Evolutionary conservation across 37 sponge, comb jelly and placozoan genomes (phyloP).

Genomic region (Lycopodina hypogea): DNA sequence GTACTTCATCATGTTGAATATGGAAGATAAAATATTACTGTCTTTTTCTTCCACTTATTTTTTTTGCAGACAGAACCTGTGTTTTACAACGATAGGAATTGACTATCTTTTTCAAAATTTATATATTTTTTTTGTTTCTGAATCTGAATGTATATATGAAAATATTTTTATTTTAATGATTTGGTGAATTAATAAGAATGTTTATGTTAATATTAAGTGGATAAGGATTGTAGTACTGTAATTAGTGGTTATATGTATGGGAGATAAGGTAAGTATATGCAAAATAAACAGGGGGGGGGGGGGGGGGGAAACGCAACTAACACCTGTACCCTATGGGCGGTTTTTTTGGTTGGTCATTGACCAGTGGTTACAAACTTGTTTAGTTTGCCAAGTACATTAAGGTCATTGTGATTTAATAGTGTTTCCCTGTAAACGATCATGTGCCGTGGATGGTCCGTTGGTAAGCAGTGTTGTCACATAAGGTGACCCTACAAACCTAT

Average conservation of each 20-base stretch:
- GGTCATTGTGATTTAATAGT: no score
- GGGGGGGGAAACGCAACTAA: no score
- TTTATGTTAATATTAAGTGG: neutral
- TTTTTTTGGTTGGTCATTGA: no score
- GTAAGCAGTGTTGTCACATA: no score
- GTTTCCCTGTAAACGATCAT: no score
- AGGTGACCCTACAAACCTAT: no score
- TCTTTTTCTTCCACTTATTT: neutral
- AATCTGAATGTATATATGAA: neutral
- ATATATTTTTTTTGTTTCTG: neutral
- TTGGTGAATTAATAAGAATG: neutral
- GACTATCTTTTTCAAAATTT: neutral
- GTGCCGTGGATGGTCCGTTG: no score
- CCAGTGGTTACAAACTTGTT: no score
- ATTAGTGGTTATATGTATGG: neutral
- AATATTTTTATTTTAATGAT: neutral
- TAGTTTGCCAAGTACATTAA: no score
- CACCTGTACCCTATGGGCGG: no score
- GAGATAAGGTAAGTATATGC: no score
- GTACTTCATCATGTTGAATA: neutral
- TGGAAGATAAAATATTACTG: neutral
- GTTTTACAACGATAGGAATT: slow-evolving; percentile 5
- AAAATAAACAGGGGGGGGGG: no score
- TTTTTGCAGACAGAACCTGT: slow-evolving; percentile 23
- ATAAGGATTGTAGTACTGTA: neutral